These are phyloP conservation scores for Syngnathus floridae DNA, from an alignment of 2,113 vertebrate species.

Conservation along the genomic window DNA sequence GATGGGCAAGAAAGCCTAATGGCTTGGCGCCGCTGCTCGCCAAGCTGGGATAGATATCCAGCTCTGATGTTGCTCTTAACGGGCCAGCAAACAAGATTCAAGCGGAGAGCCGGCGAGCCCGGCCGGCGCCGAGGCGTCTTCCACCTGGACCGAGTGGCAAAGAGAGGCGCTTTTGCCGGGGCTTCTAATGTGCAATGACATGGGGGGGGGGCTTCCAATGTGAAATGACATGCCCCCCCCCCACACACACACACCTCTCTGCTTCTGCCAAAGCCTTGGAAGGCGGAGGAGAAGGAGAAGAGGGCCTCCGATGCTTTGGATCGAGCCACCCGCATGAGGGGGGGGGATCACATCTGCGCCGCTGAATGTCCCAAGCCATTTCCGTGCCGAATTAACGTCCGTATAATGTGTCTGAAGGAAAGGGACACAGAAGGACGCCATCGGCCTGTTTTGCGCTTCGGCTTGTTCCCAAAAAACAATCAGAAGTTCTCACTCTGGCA, in stretches of 20 bases:
- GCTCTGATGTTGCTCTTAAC: slow-evolving; percentile 56
- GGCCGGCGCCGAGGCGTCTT: slow-evolving; percentile 49
- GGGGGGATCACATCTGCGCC: slow-evolving; percentile 91
- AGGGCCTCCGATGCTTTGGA: slow-evolving; percentile 61
- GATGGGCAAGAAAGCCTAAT: slow-evolving; percentile 66
- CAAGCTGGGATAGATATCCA: slow-evolving; percentile 63
- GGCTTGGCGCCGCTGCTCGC: slow-evolving; percentile 58
- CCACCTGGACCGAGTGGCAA: slow-evolving; percentile 66
- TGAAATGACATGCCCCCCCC: slow-evolving; percentile 67
- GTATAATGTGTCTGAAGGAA: slow-evolving; percentile 94
- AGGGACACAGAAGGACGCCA: slow-evolving; percentile 59
- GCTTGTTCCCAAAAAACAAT: slow-evolving; percentile 38
- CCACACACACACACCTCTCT: slow-evolving; percentile 72
- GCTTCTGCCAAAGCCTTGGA: slow-evolving; percentile 78
- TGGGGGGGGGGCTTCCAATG: slow-evolving; percentile 68
- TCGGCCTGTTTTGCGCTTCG: slow-evolving; percentile 36
- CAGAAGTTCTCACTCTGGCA: not conserved
- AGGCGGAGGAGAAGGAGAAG: slow-evolving; percentile 62
- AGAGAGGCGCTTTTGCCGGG: slow-evolving; percentile 75
- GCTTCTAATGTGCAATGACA: slow-evolving; percentile 77
- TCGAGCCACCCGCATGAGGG: slow-evolving; percentile 54
- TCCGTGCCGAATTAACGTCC: slow-evolving; percentile 98
- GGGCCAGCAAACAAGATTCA: slow-evolving; percentile 56
- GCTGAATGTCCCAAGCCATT: slow-evolving; percentile 91
- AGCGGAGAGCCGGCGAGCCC: slow-evolving; percentile 47